phyloP scores from a whole-genome alignment of 2,888 invertebrate species.

The Harpagoxenus sublaevis region DNA sequence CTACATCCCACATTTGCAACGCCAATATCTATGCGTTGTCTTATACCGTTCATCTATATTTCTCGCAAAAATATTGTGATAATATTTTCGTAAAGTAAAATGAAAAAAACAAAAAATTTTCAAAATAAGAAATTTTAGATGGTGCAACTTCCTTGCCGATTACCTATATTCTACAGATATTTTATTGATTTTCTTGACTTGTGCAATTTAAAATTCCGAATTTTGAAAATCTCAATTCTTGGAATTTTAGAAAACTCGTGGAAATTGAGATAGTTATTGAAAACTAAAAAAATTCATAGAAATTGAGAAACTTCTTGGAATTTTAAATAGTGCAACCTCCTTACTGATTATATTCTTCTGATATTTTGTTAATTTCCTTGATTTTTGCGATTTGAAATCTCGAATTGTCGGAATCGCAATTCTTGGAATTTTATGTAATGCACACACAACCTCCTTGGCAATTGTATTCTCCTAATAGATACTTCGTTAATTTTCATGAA shows the following conservation, averaged over 20 bases:
- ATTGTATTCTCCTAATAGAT: no score
- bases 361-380: not conserved
- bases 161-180: not conserved
- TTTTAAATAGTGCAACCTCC: not conserved
- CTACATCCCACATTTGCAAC: slow-evolving; percentile 42
- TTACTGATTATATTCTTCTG: not conserved
- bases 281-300: no score
- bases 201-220: no score
- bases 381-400: no score
- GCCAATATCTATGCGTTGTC: not conserved
- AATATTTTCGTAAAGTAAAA: not conserved
- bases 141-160: not conserved
- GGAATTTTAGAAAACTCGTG: not conserved
- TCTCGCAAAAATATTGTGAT: not conserved
- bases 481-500: no score
- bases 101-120: not conserved
- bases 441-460: no score
- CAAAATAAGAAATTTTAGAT: not conserved
- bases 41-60: not conserved
- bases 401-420: no score
- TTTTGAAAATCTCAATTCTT: no score
- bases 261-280: not conserved
- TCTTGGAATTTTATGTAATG: no score
- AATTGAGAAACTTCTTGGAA: no score
- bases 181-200: not conserved